phyloP scores from a whole-genome alignment of 2,888 invertebrate genomes.

The Gasteruption jaculator region DNA sequence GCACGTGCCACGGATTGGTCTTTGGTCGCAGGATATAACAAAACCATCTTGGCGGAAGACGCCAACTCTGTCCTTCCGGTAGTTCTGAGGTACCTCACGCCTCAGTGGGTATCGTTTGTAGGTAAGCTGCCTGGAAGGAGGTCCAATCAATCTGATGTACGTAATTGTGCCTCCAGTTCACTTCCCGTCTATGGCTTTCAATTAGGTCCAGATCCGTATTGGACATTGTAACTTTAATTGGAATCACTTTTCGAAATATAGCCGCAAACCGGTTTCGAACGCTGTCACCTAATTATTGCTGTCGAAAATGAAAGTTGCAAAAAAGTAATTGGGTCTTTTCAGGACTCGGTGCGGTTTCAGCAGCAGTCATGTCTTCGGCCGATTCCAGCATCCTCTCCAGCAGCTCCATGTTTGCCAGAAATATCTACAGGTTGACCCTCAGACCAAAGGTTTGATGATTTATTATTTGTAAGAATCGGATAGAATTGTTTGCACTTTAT shows the following conservation, averaged over 20 bases:
- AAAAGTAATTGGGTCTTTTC: conserved; percentile 2
- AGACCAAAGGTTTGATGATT: conserved; percentile 65
- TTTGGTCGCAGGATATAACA: conserved; percentile 40
- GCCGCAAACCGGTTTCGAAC: neutral
- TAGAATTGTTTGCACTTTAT: too few species aligned
- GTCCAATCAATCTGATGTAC: too few species aligned
- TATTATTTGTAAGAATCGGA: too few species aligned
- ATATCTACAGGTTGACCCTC: conserved; percentile 65
- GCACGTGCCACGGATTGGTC: conserved; percentile 61
- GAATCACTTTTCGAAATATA: too few species aligned
- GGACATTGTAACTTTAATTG: too few species aligned
- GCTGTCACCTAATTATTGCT: neutral
- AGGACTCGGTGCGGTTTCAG: conserved; percentile 69
- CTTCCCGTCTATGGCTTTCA: too few species aligned
- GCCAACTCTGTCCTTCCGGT: conserved; percentile 60
- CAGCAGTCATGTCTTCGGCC: conserved; percentile 74
- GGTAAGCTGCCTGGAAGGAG: conserved; percentile 36
- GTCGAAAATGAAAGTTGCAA: neutral
- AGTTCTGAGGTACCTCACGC: conserved; percentile 58
- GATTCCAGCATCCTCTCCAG: conserved; percentile 70
- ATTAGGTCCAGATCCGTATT: too few species aligned
- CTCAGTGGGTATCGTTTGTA: conserved; percentile 61
- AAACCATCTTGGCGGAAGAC: conserved; percentile 47
- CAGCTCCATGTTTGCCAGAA: conserved; percentile 69
- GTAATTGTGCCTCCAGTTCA: too few species aligned